These are phyloP conservation scores for Teleiodes luculella DNA, from an alignment of 2,888 invertebrate species.

Conservation along the genomic window DNA sequence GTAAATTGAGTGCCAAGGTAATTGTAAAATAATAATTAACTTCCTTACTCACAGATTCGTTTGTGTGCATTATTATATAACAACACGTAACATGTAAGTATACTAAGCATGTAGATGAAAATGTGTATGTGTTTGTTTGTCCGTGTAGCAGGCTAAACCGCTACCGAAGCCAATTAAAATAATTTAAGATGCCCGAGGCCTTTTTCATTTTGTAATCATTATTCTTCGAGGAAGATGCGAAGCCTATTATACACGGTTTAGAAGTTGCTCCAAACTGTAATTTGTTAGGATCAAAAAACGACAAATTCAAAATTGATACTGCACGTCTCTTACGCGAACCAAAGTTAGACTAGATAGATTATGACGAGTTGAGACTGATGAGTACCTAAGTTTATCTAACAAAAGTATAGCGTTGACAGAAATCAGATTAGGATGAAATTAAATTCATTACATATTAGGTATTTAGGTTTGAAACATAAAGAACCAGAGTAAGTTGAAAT, in stretches of 20 bases:
- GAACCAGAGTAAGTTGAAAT: too few relatives aligned
- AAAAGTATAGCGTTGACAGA: background rate
- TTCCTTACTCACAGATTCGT: conserved; percentile 13
- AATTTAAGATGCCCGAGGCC: conserved; percentile 73
- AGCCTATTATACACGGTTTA: conserved; percentile 73
- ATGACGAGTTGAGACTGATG: conserved; percentile 10
- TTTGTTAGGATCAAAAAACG: conserved; percentile 57
- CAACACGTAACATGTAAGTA: too few relatives aligned
- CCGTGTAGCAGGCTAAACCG: conserved; percentile 48
- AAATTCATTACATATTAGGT: too few relatives aligned
- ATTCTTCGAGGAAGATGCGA: conserved; percentile 69
- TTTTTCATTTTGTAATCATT: conserved; percentile 76
- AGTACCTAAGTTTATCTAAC: conserved; percentile 8
- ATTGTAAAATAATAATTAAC: background rate
- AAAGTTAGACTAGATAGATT: conserved; percentile 15
- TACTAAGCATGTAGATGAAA: conserved; percentile 33
- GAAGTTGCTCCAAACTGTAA: conserved; percentile 62
- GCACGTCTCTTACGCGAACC: conserved; percentile 29
- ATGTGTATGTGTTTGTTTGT: conserved; percentile 41
- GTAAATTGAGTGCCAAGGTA: background rate
- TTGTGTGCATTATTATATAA: conserved; percentile 32
- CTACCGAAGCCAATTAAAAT: conserved; percentile 80
- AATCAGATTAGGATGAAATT: background rate
- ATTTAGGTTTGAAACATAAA: too few relatives aligned
- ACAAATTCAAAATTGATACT: conserved; percentile 28